Percentiles rank a stretch among this genome's conserved stretches.
These are phyloP conservation scores for Papilio aristodemus DNA, from an alignment of 1,140 invertebrate genomes.

Conservation along the genomic window DNA sequence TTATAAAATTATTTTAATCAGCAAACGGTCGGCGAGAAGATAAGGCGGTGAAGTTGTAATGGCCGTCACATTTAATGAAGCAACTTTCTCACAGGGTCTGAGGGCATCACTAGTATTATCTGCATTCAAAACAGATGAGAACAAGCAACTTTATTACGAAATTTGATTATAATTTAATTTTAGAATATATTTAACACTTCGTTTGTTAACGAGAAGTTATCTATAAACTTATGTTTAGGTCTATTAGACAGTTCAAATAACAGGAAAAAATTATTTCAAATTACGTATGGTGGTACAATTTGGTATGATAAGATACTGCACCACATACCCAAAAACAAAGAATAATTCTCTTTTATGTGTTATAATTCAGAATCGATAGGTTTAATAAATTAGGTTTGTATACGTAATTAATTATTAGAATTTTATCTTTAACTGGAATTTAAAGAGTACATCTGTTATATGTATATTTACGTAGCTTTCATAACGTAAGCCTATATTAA, in stretches of 20 bases:
- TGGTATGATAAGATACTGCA: too few relatives aligned
- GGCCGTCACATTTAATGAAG: not conserved
- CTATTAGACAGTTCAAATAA: too few relatives aligned
- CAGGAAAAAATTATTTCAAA: too few relatives aligned
- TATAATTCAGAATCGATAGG: too few relatives aligned
- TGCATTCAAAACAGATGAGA: conserved; percentile 4
- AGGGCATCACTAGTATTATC: conserved; percentile 14
- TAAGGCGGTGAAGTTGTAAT: not conserved
- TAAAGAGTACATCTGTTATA: too few relatives aligned
- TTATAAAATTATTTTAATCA: conserved; percentile 7
- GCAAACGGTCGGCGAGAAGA: not conserved
- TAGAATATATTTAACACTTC: not conserved
- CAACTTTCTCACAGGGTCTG: conserved; percentile 27
- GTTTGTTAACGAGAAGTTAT: not conserved
- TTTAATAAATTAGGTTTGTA: too few relatives aligned
- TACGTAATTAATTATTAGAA: too few relatives aligned
- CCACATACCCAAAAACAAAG: too few relatives aligned
- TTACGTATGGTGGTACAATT: too few relatives aligned
- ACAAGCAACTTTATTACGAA: not conserved
- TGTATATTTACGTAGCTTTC: not conserved
- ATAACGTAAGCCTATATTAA: not conserved
- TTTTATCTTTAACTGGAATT: too few relatives aligned
- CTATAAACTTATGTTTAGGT: too few relatives aligned
- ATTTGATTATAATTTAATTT: not conserved
- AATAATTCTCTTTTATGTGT: too few relatives aligned